Conservation (phyloP, 2,113 vertebrate species). For the Anser brachyrhynchus region DNA sequence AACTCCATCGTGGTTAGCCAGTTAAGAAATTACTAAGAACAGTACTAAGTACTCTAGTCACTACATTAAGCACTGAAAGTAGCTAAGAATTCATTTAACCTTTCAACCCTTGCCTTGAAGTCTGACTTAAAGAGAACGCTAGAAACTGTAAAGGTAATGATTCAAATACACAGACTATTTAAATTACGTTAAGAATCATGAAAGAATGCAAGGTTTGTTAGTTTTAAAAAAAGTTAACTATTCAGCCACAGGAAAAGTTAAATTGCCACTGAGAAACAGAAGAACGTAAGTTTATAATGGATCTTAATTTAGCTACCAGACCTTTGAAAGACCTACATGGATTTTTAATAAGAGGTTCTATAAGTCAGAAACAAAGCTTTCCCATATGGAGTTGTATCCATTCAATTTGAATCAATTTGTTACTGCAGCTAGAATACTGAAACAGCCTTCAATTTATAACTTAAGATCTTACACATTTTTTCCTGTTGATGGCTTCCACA, state of each 20-base stretch:
- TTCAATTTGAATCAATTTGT: not conserved
- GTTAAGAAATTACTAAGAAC: not conserved
- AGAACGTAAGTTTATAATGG: not conserved
- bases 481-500: not conserved
- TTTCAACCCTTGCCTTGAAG: not conserved
- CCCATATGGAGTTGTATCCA: not conserved
- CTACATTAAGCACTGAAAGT: not conserved
- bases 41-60: not conserved
- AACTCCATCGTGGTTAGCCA: not conserved
- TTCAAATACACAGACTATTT: not conserved
- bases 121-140: not conserved
- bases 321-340: not conserved
- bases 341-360: not conserved
- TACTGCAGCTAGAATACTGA: not conserved
- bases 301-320: not conserved
- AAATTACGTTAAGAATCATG: not conserved
- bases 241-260: not conserved
- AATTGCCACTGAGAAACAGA: not conserved
- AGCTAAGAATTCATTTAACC: not conserved
- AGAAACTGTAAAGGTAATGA: not conserved
- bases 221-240: not conserved
- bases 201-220: not conserved
- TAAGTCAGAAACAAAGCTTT: not conserved
- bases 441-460: not conserved
- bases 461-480: not conserved